Base-by-base conservation (phyloP, 2,113 vertebrate genomes). In the Rousettus leschenaultii region DNA sequence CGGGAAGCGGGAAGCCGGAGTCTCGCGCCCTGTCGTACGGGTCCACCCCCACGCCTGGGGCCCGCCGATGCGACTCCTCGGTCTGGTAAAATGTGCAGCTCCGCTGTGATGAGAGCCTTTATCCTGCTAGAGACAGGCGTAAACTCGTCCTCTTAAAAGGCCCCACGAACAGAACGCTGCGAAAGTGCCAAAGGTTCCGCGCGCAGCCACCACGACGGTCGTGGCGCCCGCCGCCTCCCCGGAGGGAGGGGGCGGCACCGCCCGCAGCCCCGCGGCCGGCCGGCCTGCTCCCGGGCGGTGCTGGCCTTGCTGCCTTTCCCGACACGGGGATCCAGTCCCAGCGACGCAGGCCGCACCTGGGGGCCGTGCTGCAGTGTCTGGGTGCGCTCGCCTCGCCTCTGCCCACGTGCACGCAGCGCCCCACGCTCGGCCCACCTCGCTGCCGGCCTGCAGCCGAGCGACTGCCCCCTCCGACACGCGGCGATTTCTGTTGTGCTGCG, bases 141-240 rank as follows among this genome's bases (percentile, higher is more conserved):
- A 21, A 26, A 1, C 12, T 2, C 26, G 2, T 30, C 16, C 18
- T 65, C 59, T 59, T 15, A 45, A 51, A 15, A 4, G 0, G 26
- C 61, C 38, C 26, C 13, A 1, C 0, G 2, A 4, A 4, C 0
- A 0, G 80, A 53, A 19, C 51, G 14, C 51, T 5, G 8, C 2
- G n/a, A n/a, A n/a, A n/a, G n/a, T n/a, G n/a, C n/a, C n/a, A 35
- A 57, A 6, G 38, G 9, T 2, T 21, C 59, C 1, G 0, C 5
- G 3, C 19, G 18, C 10, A 5, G 45, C 1, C 0, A 26, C 71
- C 1, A 5, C 3, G 38, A 8, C 59, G 3, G 24, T 28, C 24
- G 55, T 48, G 10, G 45, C 45, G 11, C 45, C 45, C 11, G 10
- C 10, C 45, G 43, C 45, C 45, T 7, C 45, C 45, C 45, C 45